phyloP scores from a whole-genome alignment of 2,888 invertebrate species.

The Agrochola lychnidis region DNA sequence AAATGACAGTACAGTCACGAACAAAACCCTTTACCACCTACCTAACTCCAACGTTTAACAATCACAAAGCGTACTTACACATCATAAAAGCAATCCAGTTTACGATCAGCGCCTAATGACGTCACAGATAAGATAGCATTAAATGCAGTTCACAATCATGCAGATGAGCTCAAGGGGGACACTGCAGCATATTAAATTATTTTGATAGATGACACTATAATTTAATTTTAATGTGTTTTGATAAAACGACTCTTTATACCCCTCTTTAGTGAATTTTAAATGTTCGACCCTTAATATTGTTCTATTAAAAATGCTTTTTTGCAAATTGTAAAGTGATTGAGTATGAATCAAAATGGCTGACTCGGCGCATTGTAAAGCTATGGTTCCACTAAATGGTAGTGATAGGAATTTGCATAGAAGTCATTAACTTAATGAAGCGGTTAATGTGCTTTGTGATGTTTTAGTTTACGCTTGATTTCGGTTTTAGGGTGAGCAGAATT shows the following conservation, averaged over 20 bases:
- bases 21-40: not conserved
- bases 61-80: slow-evolving; percentile 55
- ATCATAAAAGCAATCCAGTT: slow-evolving; percentile 68
- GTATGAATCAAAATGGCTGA: slow-evolving; percentile 59
- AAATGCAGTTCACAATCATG: slow-evolving; percentile 83
- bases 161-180: slow-evolving; percentile 72
- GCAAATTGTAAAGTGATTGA: slow-evolving; percentile 74
- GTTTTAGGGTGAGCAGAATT: not conserved
- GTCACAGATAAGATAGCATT: slow-evolving; percentile 85
- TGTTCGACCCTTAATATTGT: slow-evolving; percentile 71
- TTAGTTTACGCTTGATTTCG: slow-evolving; percentile 42
- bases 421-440: slow-evolving; percentile 56
- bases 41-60: slow-evolving; percentile 5
- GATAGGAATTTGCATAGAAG: slow-evolving; percentile 68
- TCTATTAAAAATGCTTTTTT: slow-evolving; percentile 67
- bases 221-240: slow-evolving; percentile 89
- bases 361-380: slow-evolving; percentile 65
- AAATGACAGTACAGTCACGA: not conserved
- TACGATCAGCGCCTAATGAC: slow-evolving; percentile 76
- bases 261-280: slow-evolving; percentile 69
- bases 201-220: slow-evolving; percentile 88
- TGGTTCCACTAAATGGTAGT: slow-evolving; percentile 62
- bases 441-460: slow-evolving; percentile 44
- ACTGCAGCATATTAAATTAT: slow-evolving; percentile 86
- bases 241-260: slow-evolving; percentile 81